These are phyloP conservation scores for Petrocephalus schoutedeni DNA, from an alignment of 2,797 vertebrate genomes.

Conservation along the genomic window DNA sequence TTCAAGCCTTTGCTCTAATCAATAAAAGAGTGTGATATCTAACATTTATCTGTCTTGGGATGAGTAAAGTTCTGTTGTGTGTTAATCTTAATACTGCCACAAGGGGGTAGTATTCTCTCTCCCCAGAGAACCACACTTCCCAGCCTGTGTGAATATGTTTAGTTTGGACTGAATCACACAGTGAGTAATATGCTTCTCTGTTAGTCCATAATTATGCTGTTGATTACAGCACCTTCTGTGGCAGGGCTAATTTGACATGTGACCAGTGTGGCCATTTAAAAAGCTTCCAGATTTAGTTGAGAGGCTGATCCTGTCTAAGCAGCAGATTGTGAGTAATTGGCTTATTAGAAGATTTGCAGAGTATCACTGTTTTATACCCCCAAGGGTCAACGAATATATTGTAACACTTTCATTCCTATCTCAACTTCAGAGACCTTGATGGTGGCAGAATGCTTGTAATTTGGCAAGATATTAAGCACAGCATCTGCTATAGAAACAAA, in stretches of 20 bases:
- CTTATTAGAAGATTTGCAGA: slow-evolving; percentile 31
- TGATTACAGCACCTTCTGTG: background rate
- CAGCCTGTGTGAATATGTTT: background rate
- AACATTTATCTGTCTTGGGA: background rate
- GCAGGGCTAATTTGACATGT: background rate
- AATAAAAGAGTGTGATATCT: background rate
- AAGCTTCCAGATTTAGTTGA: background rate
- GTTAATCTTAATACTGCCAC: background rate
- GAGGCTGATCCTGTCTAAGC: slow-evolving; percentile 37
- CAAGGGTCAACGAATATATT: background rate
- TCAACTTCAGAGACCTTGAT: slow-evolving; percentile 43
- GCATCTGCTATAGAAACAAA: slow-evolving; percentile 47
- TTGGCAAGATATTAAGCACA: slow-evolving; percentile 41
- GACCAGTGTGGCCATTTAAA: slow-evolving; percentile 1
- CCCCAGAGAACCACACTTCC: background rate
- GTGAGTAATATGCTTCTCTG: background rate
- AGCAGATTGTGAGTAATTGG: slow-evolving; percentile 24
- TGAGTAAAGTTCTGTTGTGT: background rate
- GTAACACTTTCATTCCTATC: slow-evolving; percentile 27
- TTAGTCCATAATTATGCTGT: background rate
- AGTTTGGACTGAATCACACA: background rate
- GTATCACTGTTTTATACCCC: slow-evolving; percentile 33
- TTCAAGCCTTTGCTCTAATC: background rate
- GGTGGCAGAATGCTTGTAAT: slow-evolving; percentile 44
- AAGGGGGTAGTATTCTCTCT: slow-evolving; percentile 10